Evolutionary conservation across 1,140 invertebrate species (phyloP), one percentile per base, ranked within the genome.

Genomic region (Lordiphosa collinella): DNA sequence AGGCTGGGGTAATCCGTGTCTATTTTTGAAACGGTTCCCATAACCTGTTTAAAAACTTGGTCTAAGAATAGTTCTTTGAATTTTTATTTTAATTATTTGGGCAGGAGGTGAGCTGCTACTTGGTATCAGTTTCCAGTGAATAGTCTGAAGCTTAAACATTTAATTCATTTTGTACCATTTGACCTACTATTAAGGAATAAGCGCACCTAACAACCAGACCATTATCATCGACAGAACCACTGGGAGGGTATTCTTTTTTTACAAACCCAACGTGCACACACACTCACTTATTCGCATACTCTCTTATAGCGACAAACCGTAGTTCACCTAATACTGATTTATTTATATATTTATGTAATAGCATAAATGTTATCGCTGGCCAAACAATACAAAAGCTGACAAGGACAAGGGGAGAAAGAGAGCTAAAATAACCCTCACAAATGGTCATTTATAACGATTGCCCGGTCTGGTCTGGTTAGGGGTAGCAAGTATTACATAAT

Each of bases 381-480:
- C 68, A 57, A 69, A 67, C 58, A 70, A 70, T 56, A 60, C 67
- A 70, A 70, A 70, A 62, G 58, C 47, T 62, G 57, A 69, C 66
- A 69, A 49, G 29, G 49, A 69, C 64, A 32, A 82, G 62, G 65
- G 66, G 7, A 31, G n/a, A 35, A 31, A 10, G 29, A 13, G 36
- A 43, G 29, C 44, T 25, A 18, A 55, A 34, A 41, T 52, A 56
- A 35, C 34, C 16, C 67, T 50, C 48, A 58, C 76, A 60, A 82
- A 72, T 55, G 76, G 76, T 84, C 78, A 82, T 82, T 82, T 82
- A 82, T 84, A 82, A 82, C 59, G 78, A 82, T 84, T 69, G 61
- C 60, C 54, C 34, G 61, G 9, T n/a, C 43, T 32, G 61, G 9
- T n/a, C 43, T 32, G 38, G 64, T 22, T 47, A 37, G 36, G n/a